Conservation (phyloP, 2,797 vertebrate genomes). For the Eulemur albifrons region DNA sequence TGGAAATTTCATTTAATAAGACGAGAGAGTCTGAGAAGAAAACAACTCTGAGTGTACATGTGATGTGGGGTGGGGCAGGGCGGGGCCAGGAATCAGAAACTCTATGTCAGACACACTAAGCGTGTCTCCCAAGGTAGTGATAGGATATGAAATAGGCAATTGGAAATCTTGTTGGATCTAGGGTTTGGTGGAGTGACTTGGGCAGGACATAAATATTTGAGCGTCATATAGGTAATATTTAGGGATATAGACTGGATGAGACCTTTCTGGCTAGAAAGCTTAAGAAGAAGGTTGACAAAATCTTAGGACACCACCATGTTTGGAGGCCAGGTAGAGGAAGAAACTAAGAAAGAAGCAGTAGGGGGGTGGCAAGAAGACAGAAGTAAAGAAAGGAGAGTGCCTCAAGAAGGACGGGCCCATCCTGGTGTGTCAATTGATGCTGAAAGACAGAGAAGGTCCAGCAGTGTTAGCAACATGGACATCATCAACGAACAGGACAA, state of each 20-base stretch:
- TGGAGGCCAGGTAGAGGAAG: neutral
- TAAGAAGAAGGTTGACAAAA: neutral
- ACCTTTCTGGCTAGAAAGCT: neutral
- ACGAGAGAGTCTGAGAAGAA: neutral
- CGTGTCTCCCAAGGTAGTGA: neutral
- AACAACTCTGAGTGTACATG: neutral
- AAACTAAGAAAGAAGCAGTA: neutral
- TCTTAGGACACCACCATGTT: neutral
- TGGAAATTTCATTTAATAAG: neutral
- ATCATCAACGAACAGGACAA: neutral
- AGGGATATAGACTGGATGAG: neutral
- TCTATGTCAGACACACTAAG: neutral
- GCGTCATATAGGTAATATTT: neutral
- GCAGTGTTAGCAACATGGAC: no score
- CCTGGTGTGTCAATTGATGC: accelerated
- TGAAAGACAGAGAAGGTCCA: neutral
- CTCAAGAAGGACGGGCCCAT: neutral
- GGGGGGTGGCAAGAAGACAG: no score
- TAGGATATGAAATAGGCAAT: neutral
- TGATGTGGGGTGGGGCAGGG: accelerated
- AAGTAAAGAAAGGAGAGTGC: neutral
- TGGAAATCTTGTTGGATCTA: neutral
- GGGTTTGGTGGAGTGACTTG: neutral
- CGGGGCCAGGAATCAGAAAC: neutral
- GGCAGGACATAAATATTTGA: neutral